Base-by-base conservation (phyloP, 2,888 invertebrate genomes). In the Lamproptera curius region DNA sequence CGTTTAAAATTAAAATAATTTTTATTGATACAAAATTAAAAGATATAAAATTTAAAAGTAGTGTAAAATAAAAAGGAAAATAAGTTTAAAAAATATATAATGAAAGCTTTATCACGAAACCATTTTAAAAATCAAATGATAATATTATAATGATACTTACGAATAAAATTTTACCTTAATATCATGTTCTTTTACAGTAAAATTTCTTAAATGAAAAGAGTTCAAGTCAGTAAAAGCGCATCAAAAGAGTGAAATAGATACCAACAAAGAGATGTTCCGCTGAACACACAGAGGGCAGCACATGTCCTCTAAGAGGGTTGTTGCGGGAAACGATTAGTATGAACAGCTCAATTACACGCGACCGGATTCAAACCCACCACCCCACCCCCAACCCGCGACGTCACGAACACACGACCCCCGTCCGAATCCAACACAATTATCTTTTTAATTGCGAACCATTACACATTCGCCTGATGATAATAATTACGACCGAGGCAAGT, bases 391-490 rank as follows among this genome's bases (percentile, higher is more conserved):
- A 23, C n/a, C 15, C 17, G 10, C 37, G 31, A 33, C 37, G 14
- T 47, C 31, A 39, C 49, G 53, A n/a, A n/a, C 46, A 23, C 40
- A 23, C 40, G 39, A 42, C 36, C 51, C 34, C 10, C 31, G 39
- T 35, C 28, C 42, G 17, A 43, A 38, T 31, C 31, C 31, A 31
- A 33, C 26, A 44, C 46, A 43, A 55, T 53, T 53, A 54, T 53
- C 54, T 42, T 46, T 50, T 56, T 44, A 53, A 37, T 26, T 48
- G 52, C 53, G 38, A 33, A 28, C 36, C 47, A 53, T 52, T 55
- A 50, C 54, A 75, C 79, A 38, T 63, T 69, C 34, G 67, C 56
- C 46, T 75, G 73, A 40, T 38, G 47, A 42, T 42, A 43, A 43
- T 33, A 43, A 43, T 48, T 48, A 33, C 42, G 37, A 13, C 42